phyloP scores from a whole-genome alignment of 2,888 invertebrate genomes.

The Platypus cylindrus region DNA sequence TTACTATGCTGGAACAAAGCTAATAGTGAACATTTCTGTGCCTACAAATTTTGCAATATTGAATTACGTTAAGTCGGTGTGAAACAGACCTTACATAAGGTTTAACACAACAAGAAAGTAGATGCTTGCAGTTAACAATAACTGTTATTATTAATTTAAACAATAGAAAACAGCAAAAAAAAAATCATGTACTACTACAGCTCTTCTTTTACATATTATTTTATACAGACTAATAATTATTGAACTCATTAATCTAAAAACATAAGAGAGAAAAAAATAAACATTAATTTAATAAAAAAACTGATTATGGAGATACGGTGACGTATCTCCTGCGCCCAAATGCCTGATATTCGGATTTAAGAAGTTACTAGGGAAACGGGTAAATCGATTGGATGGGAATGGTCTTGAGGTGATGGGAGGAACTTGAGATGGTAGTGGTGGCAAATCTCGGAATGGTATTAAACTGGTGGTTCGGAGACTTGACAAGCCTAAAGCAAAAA shows the following conservation, averaged over 20 bases:
- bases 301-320: slow-evolving; percentile 27
- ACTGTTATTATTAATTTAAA: too few relatives aligned
- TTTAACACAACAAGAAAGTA: too few relatives aligned
- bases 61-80: too few relatives aligned
- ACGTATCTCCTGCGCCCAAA: slow-evolving; percentile 32
- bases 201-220: too few relatives aligned
- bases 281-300: slow-evolving; percentile 25
- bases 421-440: slow-evolving; percentile 16
- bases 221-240: too few relatives aligned
- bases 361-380: slow-evolving; percentile 14
- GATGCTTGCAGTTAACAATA: too few relatives aligned
- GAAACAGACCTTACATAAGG: too few relatives aligned
- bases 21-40: too few relatives aligned
- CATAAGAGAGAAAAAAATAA: background rate
- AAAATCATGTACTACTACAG: too few relatives aligned
- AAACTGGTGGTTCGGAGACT: slow-evolving; percentile 13
- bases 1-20: too few relatives aligned
- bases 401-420: slow-evolving; percentile 13
- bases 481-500: slow-evolving; percentile 11
- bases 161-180: slow-evolving; percentile 10
- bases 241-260: too few relatives aligned
- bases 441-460: slow-evolving; percentile 16
- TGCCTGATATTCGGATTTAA: slow-evolving; percentile 19
- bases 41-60: too few relatives aligned
- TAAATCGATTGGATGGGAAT: slow-evolving; percentile 13